Conservation (phyloP, 2,888 invertebrate species). For the Rutpela maculata region DNA sequence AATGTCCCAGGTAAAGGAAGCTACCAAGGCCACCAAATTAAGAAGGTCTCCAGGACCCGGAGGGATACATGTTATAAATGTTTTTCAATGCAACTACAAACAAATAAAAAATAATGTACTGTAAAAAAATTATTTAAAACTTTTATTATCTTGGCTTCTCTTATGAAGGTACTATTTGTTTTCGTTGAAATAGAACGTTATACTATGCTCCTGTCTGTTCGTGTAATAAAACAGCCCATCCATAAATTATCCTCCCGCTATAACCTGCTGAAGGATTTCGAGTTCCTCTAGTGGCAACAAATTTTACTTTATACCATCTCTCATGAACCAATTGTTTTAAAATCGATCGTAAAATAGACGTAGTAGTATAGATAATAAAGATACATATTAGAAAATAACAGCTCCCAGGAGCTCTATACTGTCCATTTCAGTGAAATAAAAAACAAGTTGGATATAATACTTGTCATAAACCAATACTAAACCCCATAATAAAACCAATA, state of each 20-base stretch:
- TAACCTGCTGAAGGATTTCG: no score
- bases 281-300: not conserved
- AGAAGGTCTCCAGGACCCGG: no score
- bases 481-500: conserved; percentile 17
- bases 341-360: not conserved
- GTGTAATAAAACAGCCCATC: not conserved
- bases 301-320: not conserved
- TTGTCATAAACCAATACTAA: conserved; percentile 4
- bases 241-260: no score
- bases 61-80: no score
- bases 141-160: no score
- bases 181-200: no score
- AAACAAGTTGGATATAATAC: conserved; percentile 1
- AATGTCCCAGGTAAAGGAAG: no score
- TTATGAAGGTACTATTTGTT: no score
- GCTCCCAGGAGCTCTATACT: not conserved
- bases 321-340: not conserved
- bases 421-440: not conserved
- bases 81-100: no score
- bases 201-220: not conserved
- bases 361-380: not conserved
- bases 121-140: no score
- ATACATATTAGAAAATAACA: not conserved
- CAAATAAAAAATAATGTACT: no score
- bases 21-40: no score